Conservation (phyloP, 2,113 vertebrate genomes). For the Bostrychus sinensis region DNA sequence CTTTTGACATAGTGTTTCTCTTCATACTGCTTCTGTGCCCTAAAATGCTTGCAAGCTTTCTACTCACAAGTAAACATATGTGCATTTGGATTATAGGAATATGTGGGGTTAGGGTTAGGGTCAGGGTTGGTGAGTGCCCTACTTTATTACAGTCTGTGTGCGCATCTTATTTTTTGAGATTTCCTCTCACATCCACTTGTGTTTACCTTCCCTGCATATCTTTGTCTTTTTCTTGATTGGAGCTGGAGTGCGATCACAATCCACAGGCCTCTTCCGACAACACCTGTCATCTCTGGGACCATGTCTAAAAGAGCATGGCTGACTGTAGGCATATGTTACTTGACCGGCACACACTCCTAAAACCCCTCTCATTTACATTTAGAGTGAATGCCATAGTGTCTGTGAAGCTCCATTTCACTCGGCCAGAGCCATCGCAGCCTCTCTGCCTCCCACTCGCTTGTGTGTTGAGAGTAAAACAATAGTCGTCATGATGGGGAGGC, state of each 20-base stretch:
- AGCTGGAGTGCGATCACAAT: conserved; percentile 32
- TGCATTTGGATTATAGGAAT: conserved; percentile 19
- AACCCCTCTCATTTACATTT: conserved; percentile 84
- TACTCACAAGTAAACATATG: neutral
- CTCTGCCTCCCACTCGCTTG: conserved; percentile 53
- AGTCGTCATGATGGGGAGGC: conserved; percentile 51
- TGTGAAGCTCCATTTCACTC: conserved; percentile 59
- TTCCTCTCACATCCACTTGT: neutral
- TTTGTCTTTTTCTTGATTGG: conserved; percentile 25
- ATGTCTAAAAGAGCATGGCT: conserved; percentile 53
- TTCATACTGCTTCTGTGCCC: conserved; percentile 22
- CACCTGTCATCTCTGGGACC: conserved; percentile 63
- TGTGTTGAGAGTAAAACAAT: conserved; percentile 66
- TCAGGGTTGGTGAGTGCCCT: conserved; percentile 12
- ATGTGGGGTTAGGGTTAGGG: neutral
- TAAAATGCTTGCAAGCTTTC: neutral
- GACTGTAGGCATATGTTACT: conserved; percentile 64
- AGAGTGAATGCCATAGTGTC: conserved; percentile 79
- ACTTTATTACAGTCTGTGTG: conserved; percentile 16
- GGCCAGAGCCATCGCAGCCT: conserved; percentile 64
- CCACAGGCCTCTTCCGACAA: conserved; percentile 28
- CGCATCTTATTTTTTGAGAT: conserved; percentile 1
- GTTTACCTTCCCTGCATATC: conserved; percentile 1
- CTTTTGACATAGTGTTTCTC: conserved; percentile 7
- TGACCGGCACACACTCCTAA: conserved; percentile 69